Conservation (phyloP, 2,888 invertebrate species). For the Plebejus melissa region DNA sequence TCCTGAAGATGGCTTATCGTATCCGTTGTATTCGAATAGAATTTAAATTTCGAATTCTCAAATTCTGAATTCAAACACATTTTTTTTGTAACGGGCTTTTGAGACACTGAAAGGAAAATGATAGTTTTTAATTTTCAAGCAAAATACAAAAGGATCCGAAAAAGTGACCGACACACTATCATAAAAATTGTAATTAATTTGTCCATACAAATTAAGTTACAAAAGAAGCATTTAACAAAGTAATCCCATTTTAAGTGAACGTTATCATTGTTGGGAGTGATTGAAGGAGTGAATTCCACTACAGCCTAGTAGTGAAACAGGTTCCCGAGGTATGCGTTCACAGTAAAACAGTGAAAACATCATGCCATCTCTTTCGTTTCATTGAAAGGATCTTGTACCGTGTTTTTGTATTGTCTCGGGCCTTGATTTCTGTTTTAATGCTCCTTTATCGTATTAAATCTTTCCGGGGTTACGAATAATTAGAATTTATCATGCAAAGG, state of each 20-base stretch:
- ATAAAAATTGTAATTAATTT: background rate
- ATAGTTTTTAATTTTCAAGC: no score
- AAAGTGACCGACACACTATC: background rate
- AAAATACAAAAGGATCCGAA: background rate
- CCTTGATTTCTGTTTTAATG: background rate
- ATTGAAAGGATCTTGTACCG: conserved; percentile 36
- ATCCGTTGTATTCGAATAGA: background rate
- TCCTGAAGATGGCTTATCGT: background rate
- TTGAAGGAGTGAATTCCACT: conserved; percentile 46
- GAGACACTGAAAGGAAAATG: no score
- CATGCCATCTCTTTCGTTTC: conserved; percentile 44
- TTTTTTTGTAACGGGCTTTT: no score
- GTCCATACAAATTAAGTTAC: background rate
- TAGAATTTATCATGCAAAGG: background rate
- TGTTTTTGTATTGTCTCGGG: background rate
- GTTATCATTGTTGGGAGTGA: conserved; percentile 32
- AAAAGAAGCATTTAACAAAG: background rate
- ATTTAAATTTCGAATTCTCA: background rate
- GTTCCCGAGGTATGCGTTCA: conserved; percentile 69
- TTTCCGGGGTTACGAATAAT: background rate
- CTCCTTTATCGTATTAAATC: background rate
- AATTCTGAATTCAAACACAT: background rate
- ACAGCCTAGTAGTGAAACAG: conserved; percentile 65
- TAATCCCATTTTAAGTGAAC: conserved; percentile 12
- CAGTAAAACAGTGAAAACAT: conserved; percentile 43